Evolutionary conservation across 2,113 vertebrate genomes (phyloP).

Genomic region (Bostrychus sinensis): DNA sequence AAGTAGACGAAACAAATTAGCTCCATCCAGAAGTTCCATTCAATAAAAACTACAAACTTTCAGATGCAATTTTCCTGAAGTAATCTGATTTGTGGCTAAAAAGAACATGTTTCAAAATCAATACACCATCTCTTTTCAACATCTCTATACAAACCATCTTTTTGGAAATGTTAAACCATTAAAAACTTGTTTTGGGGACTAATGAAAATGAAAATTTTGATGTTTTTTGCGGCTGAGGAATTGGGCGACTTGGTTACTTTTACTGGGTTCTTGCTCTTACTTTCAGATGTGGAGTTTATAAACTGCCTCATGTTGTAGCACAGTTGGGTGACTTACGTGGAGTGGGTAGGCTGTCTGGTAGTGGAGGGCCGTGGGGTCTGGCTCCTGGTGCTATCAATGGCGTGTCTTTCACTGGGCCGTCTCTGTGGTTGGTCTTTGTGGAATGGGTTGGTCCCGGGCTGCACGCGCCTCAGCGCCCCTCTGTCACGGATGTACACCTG

Average conservation of each 20-base stretch:
- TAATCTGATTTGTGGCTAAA: neutral
- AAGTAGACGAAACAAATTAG: neutral
- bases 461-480: conserved; percentile 66
- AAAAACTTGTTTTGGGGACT: too few relatives aligned
- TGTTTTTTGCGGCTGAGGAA: too few relatives aligned
- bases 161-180: too few relatives aligned
- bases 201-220: too few relatives aligned
- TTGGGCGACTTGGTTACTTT: too few relatives aligned
- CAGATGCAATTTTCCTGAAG: too few relatives aligned
- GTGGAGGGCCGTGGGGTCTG: conserved; percentile 65
- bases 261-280: too few relatives aligned
- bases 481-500: conserved; percentile 81
- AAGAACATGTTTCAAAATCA: too few relatives aligned
- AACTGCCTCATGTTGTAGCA: neutral
- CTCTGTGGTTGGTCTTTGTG: conserved; percentile 67
- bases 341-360: conserved; percentile 64
- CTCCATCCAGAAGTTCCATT: neutral
- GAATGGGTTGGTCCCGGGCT: conserved; percentile 66
- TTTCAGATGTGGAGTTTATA: neutral
- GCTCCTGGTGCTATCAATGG: conserved; percentile 47
- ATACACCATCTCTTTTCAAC: too few relatives aligned
- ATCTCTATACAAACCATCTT: too few relatives aligned
- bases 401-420: conserved; percentile 64
- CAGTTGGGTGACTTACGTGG: conserved; percentile 71
- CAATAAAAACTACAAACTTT: too few relatives aligned